Evolutionary conservation across 2,113 vertebrate species (phyloP).

Genomic region (Melanerpes aurifrons): DNA sequence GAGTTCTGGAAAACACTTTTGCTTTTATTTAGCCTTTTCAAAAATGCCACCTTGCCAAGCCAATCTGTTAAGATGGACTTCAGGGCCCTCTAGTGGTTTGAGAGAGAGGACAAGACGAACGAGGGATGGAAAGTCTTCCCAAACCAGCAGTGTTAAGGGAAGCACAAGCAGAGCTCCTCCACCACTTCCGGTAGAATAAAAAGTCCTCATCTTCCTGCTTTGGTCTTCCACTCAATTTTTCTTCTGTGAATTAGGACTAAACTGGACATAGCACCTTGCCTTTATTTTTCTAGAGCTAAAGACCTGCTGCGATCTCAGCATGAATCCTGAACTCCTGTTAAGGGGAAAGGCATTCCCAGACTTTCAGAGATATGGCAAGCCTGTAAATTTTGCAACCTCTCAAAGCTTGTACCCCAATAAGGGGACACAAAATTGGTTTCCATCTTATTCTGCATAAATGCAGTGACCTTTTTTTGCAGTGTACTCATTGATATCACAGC

Average conservation of each 20-base stretch:
- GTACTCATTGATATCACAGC: not conserved
- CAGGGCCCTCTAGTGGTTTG: conserved; percentile 63
- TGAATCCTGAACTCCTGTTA: not conserved
- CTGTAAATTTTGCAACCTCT: not conserved
- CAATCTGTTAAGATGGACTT: conserved; percentile 9
- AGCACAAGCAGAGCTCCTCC: not conserved
- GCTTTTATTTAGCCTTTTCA: not conserved
- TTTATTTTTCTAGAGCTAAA: not conserved
- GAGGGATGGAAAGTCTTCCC: not conserved
- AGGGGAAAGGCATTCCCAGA: not conserved
- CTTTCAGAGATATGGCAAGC: accelerated
- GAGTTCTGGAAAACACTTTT: not conserved
- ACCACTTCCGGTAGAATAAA: not conserved
- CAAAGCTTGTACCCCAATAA: not conserved
- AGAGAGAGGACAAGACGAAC: not conserved
- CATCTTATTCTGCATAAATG: not conserved
- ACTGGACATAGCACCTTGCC: not conserved
- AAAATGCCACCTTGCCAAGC: not conserved
- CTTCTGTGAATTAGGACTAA: not conserved
- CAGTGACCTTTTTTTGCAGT: not conserved
- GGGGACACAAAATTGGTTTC: not conserved
- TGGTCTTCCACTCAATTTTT: not conserved
- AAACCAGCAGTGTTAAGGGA: not conserved
- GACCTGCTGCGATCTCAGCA: not conserved
- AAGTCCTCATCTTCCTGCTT: not conserved